phyloP scores from a whole-genome alignment of 2,113 vertebrate genomes.

The Prinia subflava region DNA sequence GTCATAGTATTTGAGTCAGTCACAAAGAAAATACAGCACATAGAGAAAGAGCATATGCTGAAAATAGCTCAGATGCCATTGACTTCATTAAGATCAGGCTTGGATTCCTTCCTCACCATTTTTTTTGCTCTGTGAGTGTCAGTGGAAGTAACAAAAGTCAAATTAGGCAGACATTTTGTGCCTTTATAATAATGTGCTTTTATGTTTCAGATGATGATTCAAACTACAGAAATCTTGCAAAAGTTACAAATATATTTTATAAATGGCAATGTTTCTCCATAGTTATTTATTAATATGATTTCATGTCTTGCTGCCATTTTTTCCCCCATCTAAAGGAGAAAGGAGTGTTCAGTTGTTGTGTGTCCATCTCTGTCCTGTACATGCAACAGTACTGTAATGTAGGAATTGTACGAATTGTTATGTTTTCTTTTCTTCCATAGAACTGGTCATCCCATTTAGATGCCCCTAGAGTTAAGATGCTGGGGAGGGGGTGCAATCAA shows the following conservation, averaged over 20 bases:
- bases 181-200: neutral
- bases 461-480: neutral
- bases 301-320: neutral
- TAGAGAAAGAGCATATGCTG: conserved; percentile 25
- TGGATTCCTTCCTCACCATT: neutral
- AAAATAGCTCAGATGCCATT: conserved; percentile 43
- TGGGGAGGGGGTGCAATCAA: neutral
- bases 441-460: neutral
- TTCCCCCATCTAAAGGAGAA: neutral
- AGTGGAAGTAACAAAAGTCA: neutral
- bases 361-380: neutral
- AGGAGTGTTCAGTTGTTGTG: accelerated
- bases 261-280: neutral
- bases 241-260: neutral
- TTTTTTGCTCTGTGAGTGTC: neutral
- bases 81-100: conserved; percentile 6
- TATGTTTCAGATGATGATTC: neutral
- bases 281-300: neutral
- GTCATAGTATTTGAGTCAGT: conserved; percentile 30
- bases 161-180: neutral
- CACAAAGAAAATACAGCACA: conserved; percentile 30
- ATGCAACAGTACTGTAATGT: neutral
- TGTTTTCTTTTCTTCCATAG: neutral
- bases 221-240: neutral
- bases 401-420: neutral